Base-by-base conservation (phyloP, 2,113 vertebrate genomes). In the Phodopus roborovskii region DNA sequence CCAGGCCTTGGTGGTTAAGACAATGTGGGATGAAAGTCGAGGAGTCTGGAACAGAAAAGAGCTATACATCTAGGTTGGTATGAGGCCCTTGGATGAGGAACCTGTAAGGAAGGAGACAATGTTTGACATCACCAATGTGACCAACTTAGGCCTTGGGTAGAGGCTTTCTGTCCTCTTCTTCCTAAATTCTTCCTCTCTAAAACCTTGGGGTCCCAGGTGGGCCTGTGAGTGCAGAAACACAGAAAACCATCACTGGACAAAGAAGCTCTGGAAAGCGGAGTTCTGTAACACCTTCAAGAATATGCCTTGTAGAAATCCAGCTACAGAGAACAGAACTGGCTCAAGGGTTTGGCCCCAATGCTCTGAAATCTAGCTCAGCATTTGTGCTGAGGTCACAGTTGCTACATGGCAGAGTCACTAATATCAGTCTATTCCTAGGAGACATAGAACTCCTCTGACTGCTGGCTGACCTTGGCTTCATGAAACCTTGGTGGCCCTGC, bases 391-490 rank as follows among this genome's bases (percentile, higher is more conserved):
- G 79, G 42, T 91, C 92, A 77, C 26, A 45, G 56, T 60, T 83
- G 50, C 85, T 95, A 78, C 30, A 86, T 28, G 53, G 71, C 74
- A 95, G 64, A 64, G 60, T 93, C 88, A 58, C 56, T 90, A 96
- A 96, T 20, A 64, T 79, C 66, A 17, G 58, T 36, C 79, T 17
- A 3, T 94, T 95, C 88, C 53, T 92, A n/a, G 64, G 74, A 92
- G 50, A 84, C 60, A 92, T 28, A 81, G 42, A 97, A 83, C 17
- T 95, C 68, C 26, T 81, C 60, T 95, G 73, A 82, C 42, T 97
- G 56, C 58, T 68, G 36, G 71, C 70, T 94, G 83, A 87, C 15
- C 71, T 95, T 78, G 68, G 53, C 39, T 81, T 89, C 73, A 39
- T 84, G 33, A 96, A 88, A 90, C 17, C 70, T 42, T 90, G 50